Percentiles rank a stretch among this genome's conserved stretches.
phyloP scores from a whole-genome alignment of 1,140 invertebrate species.

The Eumaeus atala region DNA sequence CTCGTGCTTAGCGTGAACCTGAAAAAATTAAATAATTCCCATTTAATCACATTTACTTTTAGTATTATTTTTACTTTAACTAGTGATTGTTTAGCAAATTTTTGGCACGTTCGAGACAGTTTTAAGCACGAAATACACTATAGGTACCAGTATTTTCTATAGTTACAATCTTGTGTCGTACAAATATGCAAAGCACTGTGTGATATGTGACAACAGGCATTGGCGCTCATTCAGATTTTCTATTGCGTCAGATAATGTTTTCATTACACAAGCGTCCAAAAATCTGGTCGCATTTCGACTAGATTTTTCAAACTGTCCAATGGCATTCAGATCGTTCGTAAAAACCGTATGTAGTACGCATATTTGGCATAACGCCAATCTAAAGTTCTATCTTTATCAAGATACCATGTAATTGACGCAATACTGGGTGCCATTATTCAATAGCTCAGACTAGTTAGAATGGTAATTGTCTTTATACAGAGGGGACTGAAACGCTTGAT shows the following conservation, averaged over 20 bases:
- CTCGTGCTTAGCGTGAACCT: constrained; percentile 97
- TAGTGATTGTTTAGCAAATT: not conserved
- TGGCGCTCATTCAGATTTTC: constrained; percentile 2
- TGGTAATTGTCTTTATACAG: no score
- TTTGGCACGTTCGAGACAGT: not conserved
- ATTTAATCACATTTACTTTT: not conserved
- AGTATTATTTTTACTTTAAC: not conserved
- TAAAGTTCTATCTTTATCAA: no score
- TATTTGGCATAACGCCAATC: no score
- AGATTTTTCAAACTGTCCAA: no score
- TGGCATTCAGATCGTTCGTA: no score
- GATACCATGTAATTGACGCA: no score
- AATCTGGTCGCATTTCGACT: not conserved
- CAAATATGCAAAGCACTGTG: not conserved
- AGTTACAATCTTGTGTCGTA: not conserved
- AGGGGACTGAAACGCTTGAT: no score
- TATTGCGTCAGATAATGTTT: not conserved
- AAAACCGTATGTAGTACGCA: no score
- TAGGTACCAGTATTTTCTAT: not conserved
- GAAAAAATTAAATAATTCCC: constrained; percentile 40
- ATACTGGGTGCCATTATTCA: no score
- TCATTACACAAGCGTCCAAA: not conserved
- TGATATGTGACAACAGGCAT: constrained; percentile 5
- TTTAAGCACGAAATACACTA: not conserved
- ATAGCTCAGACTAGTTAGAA: no score